Percentiles rank a stretch among this genome's conserved stretches.
Conservation (phyloP, 2,797 vertebrate genomes). For the Tenualosa thibaudeaui region DNA sequence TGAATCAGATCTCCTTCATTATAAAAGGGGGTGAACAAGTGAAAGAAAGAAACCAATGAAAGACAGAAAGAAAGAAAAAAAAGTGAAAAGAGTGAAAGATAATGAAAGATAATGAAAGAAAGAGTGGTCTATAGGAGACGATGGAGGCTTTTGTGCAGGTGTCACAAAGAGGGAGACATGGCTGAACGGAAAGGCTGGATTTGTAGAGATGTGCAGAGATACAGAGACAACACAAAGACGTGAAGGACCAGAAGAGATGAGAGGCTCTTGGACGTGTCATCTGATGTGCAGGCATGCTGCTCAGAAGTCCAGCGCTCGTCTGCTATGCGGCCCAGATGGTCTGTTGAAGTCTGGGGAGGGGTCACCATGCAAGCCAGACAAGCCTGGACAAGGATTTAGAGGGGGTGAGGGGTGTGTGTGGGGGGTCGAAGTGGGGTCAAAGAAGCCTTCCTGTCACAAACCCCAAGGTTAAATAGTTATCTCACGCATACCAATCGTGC, state of each 20-base stretch:
- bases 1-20: background rate
- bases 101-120: background rate
- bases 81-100: background rate
- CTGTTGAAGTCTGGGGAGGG: background rate
- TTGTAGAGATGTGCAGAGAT: background rate
- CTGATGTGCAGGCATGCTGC: background rate
- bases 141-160: background rate
- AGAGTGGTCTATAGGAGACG: background rate
- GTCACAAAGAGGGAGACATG: background rate
- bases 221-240: background rate
- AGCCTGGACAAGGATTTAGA: background rate
- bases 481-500: conserved; percentile 25
- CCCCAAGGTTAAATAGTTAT: conserved; percentile 30
- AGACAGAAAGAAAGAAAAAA: background rate
- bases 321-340: background rate
- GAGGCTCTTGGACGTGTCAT: background rate
- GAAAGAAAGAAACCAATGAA: background rate
- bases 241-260: background rate
- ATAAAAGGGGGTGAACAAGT: background rate
- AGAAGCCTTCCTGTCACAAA: conserved; percentile 24
- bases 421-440: conserved; percentile 23
- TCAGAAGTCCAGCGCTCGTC: background rate
- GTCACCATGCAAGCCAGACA: background rate
- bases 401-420: background rate
- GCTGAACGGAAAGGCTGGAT: background rate